Conservation (phyloP, 1,140 invertebrate species). For the Drosophila nebulosa region DNA sequence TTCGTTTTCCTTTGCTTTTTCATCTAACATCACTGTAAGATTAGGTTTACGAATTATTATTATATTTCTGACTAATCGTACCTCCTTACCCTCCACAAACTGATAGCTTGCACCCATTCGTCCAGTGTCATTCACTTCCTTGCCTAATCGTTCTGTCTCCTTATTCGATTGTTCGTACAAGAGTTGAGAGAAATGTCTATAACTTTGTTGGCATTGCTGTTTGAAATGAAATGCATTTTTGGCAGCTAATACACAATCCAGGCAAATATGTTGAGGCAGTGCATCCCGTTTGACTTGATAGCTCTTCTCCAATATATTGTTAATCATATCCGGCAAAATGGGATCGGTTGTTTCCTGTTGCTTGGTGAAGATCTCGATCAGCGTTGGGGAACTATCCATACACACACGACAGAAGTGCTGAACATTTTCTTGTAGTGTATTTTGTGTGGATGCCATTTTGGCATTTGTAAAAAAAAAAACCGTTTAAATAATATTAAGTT, state of each 20-base stretch:
- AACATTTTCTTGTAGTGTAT: not conserved
- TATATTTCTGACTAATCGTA: too few relatives aligned
- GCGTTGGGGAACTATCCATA: slow-evolving; percentile 7
- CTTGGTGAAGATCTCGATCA: slow-evolving; percentile 25
- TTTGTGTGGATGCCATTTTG: not conserved
- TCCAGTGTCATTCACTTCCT: not conserved
- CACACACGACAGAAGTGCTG: slow-evolving; percentile 23
- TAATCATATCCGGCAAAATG: slow-evolving; percentile 24
- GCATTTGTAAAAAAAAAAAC: not conserved
- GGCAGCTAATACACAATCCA: slow-evolving; percentile 24
- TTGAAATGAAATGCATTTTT: slow-evolving; percentile 38
- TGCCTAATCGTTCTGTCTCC: not conserved
- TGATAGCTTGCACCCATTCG: not conserved
- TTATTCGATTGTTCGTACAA: not conserved
- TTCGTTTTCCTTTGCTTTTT: not conserved
- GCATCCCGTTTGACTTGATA: slow-evolving; percentile 21
- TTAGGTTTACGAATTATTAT: too few relatives aligned
- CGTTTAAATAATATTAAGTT: too few relatives aligned
- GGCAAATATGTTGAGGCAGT: slow-evolving; percentile 34
- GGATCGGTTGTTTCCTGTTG: slow-evolving; percentile 7
- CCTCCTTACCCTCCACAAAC: not conserved
- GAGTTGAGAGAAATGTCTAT: slow-evolving; percentile 20
- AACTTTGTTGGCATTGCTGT: slow-evolving; percentile 28
- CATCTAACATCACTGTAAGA: not conserved
- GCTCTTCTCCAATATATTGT: slow-evolving; percentile 14